Evolutionary conservation across 2,113 vertebrate genomes (phyloP), one percentile per base, ranked within the genome.

Genomic region (Anser brachyrhynchus): DNA sequence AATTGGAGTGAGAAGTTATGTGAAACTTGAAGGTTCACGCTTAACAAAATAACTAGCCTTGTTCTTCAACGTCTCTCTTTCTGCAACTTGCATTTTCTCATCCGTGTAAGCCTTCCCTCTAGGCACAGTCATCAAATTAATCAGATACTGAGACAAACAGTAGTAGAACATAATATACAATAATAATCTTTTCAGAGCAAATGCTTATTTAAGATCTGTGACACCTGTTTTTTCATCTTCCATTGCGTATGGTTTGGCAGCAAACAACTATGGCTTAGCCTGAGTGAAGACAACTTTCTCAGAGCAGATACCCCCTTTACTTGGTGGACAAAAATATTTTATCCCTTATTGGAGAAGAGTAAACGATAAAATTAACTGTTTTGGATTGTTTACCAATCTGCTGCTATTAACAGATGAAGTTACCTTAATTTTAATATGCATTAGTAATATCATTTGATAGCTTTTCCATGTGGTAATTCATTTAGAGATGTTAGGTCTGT

Each of bases 1-100:
- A 94, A 90, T 17, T n/a, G 92, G 95, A 97, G 54, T 94, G 67
- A 96, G 46, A 22, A 88, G 57, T 78, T 93, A 75, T 39, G 66
- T 54, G 25, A 57, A 77, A 79, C 25, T 67, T 78, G 78, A 62
- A 90, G 74, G 20, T 62, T 95, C 64, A 64, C n/a, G 33, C 81
- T 78, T 74, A 83, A 66, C 18, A 43, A 37, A 92, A 88, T 17
- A 80, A 54, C 58, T 44, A 73, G 13, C 28, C 80, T 76, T 92
- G 35, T 73, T 96, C 33, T 72, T 82, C 39, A 18, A 2, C 29
- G 22, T 35, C 59, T 19, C 4, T 81, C 43, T 84, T 92, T 59
- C 52, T 17, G 19, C 6, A 20, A 75, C 7, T 91, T 73, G 46
- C 44, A 17, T 78, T 89, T 91, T 43, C 46, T 26, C 29, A 90